phyloP scores from a whole-genome alignment of 2,888 invertebrate genomes.

The Thera britannica region DNA sequence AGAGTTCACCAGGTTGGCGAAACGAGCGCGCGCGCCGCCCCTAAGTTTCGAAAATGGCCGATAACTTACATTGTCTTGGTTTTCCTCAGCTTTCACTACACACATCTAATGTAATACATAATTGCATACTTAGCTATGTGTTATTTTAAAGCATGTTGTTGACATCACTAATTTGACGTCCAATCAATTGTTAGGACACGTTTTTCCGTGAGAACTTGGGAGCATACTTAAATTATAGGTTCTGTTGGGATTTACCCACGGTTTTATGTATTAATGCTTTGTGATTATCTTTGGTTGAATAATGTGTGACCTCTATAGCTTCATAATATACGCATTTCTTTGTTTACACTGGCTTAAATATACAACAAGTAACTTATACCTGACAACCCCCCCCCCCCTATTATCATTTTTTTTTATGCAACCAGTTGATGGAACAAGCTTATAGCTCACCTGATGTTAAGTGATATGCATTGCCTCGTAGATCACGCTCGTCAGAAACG shows the following conservation, averaged over 20 bases:
- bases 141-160: slow-evolving; percentile 54
- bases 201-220: slow-evolving; percentile 41
- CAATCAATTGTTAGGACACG: slow-evolving; percentile 41
- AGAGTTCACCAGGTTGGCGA: no score
- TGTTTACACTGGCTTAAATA: not conserved
- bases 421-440: no score
- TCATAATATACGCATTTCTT: slow-evolving; percentile 2
- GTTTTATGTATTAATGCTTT: slow-evolving; percentile 30
- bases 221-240: slow-evolving; percentile 27
- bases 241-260: slow-evolving; percentile 36
- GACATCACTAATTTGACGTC: slow-evolving; percentile 45
- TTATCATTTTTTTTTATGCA: no score
- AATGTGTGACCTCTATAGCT: slow-evolving; percentile 15
- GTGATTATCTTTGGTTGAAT: slow-evolving; percentile 15
- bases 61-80: slow-evolving; percentile 57
- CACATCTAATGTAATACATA: slow-evolving; percentile 59
- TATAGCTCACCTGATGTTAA: no score
- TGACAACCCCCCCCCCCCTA: not conserved
- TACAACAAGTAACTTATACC: not conserved
- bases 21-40: slow-evolving; percentile 40
- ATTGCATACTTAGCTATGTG: slow-evolving; percentile 43
- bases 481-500: no score
- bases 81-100: slow-evolving; percentile 62
- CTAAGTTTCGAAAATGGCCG: slow-evolving; percentile 59
- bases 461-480: no score